Conservation (phyloP, 2,888 invertebrate species). For the Ypsolopha sequella region DNA sequence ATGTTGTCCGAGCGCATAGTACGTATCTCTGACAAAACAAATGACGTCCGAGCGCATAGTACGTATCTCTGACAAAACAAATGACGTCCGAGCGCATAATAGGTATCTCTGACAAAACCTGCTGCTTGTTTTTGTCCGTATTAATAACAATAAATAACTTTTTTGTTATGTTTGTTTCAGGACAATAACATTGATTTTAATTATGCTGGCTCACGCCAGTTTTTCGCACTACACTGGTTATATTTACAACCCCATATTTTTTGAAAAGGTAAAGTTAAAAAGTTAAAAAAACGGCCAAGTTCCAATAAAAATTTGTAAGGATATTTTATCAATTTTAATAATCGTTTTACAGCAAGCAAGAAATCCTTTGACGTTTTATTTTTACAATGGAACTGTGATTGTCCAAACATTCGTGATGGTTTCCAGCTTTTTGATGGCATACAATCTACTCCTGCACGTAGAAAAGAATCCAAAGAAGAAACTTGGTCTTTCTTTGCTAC, state of each 20-base stretch:
- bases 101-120: too few species aligned
- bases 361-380: not conserved
- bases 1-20: too few species aligned
- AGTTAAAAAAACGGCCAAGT: too few species aligned
- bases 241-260: conserved; percentile 30
- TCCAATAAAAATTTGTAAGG: too few species aligned
- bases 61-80: too few species aligned
- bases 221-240: conserved; percentile 33
- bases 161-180: conserved; percentile 28
- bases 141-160: too few species aligned
- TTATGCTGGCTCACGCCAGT: conserved; percentile 31
- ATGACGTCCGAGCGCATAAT: too few species aligned
- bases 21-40: too few species aligned
- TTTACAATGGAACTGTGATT: conserved; percentile 35
- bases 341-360: not conserved
- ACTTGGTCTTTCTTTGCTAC: conserved; percentile 23
- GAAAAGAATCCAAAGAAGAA: conserved; percentile 7
- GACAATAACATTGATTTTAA: conserved; percentile 28
- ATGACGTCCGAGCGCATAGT: too few species aligned
- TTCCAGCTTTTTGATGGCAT: conserved; percentile 41
- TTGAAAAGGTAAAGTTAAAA: conserved; percentile 31
- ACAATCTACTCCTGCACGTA: conserved; percentile 28
- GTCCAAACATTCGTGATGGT: conserved; percentile 40
- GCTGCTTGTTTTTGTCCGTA: too few species aligned
- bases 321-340: too few species aligned